Evolutionary conservation across 2,888 invertebrate genomes (phyloP).

Genomic region (Alloplasta piceator): DNA sequence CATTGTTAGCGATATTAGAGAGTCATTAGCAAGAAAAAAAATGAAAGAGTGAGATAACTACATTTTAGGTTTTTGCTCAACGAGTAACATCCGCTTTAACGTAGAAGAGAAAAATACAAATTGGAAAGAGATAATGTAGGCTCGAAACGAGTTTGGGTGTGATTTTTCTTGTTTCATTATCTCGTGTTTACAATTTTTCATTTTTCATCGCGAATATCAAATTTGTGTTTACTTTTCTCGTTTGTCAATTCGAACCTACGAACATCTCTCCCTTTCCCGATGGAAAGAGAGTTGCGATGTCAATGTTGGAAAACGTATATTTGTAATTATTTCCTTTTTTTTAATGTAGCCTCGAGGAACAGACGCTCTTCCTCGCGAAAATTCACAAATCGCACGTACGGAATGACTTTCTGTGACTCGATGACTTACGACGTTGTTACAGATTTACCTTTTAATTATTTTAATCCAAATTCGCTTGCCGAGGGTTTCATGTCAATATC

Average conservation of each 20-base stretch:
- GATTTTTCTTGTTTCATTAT: slow-evolving; percentile 1
- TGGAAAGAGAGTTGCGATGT: neutral
- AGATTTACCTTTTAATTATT: slow-evolving; percentile 12
- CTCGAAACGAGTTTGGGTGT: neutral
- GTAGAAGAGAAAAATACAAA: slow-evolving; percentile 29
- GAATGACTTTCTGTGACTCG: slow-evolving; percentile 50
- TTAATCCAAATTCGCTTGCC: slow-evolving; percentile 48
- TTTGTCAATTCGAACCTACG: neutral
- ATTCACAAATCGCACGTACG: slow-evolving; percentile 60
- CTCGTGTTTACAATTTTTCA: neutral
- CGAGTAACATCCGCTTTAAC: slow-evolving; percentile 57
- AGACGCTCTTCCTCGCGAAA: slow-evolving; percentile 50
- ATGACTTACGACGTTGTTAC: slow-evolving; percentile 6
- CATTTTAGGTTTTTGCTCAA: slow-evolving; percentile 57
- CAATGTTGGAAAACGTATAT: slow-evolving; percentile 6
- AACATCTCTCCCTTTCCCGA: slow-evolving; percentile 4
- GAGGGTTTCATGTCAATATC: slow-evolving; percentile 63
- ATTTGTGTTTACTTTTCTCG: neutral
- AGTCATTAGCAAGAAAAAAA: slow-evolving; percentile 13
- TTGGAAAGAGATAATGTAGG: slow-evolving; percentile 25
- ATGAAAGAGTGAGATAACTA: slow-evolving; percentile 25
- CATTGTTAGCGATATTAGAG: neutral
- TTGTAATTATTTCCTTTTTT: too few species aligned
- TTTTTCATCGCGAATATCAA: neutral
- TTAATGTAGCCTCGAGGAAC: neutral